Conservation (phyloP, 2,888 invertebrate species). For the Agriotes lineatus region DNA sequence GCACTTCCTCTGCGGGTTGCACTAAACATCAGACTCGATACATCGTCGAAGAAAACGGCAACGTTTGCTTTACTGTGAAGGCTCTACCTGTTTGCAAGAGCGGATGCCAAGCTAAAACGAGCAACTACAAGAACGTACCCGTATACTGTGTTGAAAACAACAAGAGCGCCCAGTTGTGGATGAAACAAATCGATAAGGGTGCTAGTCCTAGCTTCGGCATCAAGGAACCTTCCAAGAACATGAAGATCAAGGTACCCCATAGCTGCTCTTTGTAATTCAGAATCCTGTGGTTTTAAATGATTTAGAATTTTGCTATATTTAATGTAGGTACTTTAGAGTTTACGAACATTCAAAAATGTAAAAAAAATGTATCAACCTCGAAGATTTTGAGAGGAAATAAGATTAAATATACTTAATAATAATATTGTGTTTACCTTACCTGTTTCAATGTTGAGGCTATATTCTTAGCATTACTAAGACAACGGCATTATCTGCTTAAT, state of each 20-base stretch:
- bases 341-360: constrained; percentile 45
- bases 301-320: constrained; percentile 12
- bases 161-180: constrained; percentile 57
- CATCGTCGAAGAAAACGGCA: constrained; percentile 65
- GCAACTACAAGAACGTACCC: constrained; percentile 66
- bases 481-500: no score
- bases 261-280: constrained; percentile 60
- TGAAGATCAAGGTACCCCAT: constrained; percentile 62
- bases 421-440: neutral
- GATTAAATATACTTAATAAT: neutral
- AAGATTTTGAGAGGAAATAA: neutral
- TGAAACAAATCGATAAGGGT: constrained; percentile 66
- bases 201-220: constrained; percentile 68
- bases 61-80: constrained; percentile 73
- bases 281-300: neutral
- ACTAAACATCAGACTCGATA: constrained; percentile 68
- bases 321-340: constrained; percentile 12
- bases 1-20: constrained; percentile 53
- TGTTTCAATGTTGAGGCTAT: no score
- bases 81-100: constrained; percentile 71
- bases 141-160: constrained; percentile 65
- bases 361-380: constrained; percentile 37
- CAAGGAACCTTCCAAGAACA: constrained; percentile 61
- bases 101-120: constrained; percentile 65
- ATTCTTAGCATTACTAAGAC: no score